Conservation (phyloP, 1,140 invertebrate genomes). For the Sminthurinus signatus region DNA sequence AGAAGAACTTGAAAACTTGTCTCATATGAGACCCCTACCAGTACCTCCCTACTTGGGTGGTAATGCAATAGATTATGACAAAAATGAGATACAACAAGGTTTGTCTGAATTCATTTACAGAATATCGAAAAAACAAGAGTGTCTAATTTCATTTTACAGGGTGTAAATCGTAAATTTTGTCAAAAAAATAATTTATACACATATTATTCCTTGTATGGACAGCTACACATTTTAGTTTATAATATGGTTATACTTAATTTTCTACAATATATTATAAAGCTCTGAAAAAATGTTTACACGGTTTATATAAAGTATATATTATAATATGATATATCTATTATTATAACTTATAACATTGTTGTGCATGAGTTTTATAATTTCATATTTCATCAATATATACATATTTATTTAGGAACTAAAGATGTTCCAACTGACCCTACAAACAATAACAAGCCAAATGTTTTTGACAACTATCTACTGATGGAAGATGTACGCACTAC, state of each 20-base stretch:
- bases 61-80: background rate
- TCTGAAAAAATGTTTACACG: background rate
- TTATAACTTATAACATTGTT: conserved; percentile 6
- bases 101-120: too few relatives aligned
- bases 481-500: conserved; percentile 41
- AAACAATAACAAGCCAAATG: background rate
- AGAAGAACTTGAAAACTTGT: conserved; percentile 1
- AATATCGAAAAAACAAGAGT: too few relatives aligned
- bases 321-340: background rate
- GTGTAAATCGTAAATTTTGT: too few relatives aligned
- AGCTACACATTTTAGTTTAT: too few relatives aligned
- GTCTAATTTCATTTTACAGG: too few relatives aligned
- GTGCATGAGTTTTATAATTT: conserved; percentile 3
- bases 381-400: background rate
- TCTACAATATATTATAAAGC: background rate
- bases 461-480: conserved; percentile 19
- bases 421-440: background rate
- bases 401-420: background rate
- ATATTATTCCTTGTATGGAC: too few relatives aligned
- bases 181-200: too few relatives aligned
- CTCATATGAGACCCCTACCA: conserved; percentile 2
- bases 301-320: background rate
- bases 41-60: conserved; percentile 17
- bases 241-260: too few relatives aligned
- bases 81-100: background rate